Conservation (phyloP, 2,113 vertebrate genomes). For the Cryptoleucopteryx plumbea region DNA sequence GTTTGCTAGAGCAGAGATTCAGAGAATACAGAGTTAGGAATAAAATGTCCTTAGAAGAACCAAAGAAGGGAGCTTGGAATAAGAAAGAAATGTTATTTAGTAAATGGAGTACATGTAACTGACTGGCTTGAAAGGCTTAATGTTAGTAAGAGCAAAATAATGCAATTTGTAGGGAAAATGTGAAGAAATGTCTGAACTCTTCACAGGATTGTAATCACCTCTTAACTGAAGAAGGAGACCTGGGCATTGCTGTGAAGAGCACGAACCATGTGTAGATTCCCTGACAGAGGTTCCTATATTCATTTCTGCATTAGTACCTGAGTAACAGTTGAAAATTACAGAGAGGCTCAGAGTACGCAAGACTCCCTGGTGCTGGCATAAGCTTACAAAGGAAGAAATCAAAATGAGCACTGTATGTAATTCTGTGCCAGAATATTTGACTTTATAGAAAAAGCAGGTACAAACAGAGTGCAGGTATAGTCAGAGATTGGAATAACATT, state of each 20-base stretch:
- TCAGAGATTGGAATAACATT: background rate
- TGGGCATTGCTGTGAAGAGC: background rate
- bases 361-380: background rate
- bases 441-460: background rate
- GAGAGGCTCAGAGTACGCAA: background rate
- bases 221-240: background rate
- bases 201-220: background rate
- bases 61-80: background rate
- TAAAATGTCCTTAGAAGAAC: background rate
- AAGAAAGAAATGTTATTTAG: background rate
- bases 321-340: background rate
- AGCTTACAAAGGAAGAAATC: background rate
- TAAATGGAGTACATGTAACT: background rate
- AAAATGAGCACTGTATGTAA: background rate
- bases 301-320: background rate
- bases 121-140: background rate
- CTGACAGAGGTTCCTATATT: background rate
- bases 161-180: background rate
- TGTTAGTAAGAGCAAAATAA: background rate
- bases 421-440: background rate
- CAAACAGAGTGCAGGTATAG: background rate
- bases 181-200: background rate
- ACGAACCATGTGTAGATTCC: background rate
- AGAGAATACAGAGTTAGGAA: background rate
- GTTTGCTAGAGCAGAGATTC: background rate